Percentiles rank a stretch among this genome's conserved stretches.
phyloP scores from a whole-genome alignment of 2,113 vertebrate species.

The Albula goreensis region DNA sequence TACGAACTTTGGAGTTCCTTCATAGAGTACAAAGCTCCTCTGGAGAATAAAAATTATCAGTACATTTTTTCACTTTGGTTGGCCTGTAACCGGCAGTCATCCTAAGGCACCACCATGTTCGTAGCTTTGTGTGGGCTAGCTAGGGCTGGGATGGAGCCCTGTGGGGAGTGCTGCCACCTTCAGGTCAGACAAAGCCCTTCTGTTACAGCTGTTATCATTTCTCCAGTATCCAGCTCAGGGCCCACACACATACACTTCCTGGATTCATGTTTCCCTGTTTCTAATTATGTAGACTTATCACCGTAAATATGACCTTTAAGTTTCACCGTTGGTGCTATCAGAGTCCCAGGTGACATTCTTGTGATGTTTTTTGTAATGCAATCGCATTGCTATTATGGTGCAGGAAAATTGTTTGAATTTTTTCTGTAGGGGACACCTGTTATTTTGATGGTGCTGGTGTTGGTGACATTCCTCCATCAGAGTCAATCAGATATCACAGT shows the following conservation, averaged over 20 bases:
- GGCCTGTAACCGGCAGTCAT: not conserved
- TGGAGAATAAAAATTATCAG: no score
- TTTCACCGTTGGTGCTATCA: not conserved
- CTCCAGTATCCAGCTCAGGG: not conserved
- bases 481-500: conserved; percentile 31
- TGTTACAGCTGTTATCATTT: not conserved
- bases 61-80: not conserved
- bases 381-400: not conserved
- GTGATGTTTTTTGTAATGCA: not conserved
- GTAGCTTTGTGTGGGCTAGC: not conserved
- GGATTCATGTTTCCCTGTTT: not conserved
- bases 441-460: not conserved
- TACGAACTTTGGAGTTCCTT: no score
- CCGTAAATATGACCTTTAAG: not conserved
- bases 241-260: not conserved
- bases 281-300: not conserved
- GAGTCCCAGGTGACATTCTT: not conserved
- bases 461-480: not conserved
- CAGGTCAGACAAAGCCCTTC: not conserved
- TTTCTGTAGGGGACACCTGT: not conserved
- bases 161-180: not conserved
- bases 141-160: not conserved
- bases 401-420: not conserved
- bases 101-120: not conserved
- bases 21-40: no score